Conservation (phyloP, 2,888 invertebrate genomes). For the Leptinotarsa rubiginosa region DNA sequence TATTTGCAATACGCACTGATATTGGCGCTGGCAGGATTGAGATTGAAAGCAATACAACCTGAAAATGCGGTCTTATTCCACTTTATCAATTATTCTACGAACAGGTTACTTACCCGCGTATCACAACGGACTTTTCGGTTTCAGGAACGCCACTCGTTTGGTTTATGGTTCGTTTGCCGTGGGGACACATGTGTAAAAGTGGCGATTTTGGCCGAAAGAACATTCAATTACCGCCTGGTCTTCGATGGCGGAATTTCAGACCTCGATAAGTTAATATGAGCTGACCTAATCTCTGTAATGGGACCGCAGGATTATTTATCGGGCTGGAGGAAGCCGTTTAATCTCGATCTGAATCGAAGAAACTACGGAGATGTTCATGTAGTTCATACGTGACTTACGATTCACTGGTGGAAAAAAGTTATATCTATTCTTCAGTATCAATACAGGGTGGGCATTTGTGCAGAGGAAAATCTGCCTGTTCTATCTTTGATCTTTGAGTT, state of each 20-base stretch:
- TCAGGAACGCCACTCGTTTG: slow-evolving; percentile 23
- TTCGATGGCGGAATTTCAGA: slow-evolving; percentile 30
- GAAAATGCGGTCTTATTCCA: slow-evolving; percentile 44
- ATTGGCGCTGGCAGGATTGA: slow-evolving; percentile 29
- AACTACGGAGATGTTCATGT: neutral
- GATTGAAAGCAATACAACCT: slow-evolving; percentile 46
- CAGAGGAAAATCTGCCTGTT: no score
- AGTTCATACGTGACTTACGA: no score
- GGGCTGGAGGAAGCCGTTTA: slow-evolving; percentile 21
- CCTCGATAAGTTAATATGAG: slow-evolving; percentile 40
- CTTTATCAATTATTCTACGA: slow-evolving; percentile 45
- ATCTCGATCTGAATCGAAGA: slow-evolving; percentile 29
- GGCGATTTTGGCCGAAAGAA: slow-evolving; percentile 34
- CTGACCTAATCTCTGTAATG: slow-evolving; percentile 37
- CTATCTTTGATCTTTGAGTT: no score
- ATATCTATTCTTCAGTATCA: neutral
- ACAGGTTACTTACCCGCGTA: slow-evolving; percentile 42
- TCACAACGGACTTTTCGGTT: slow-evolving; percentile 35
- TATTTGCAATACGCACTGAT: no score
- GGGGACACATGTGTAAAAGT: slow-evolving; percentile 16
- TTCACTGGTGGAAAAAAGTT: neutral
- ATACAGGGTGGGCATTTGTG: no score
- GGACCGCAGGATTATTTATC: slow-evolving; percentile 34
- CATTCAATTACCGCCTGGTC: slow-evolving; percentile 37
- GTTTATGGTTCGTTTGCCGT: neutral